Evolutionary conservation across 2,888 invertebrate species (phyloP).

Genomic region (Caenorhabditis angaria): DNA sequence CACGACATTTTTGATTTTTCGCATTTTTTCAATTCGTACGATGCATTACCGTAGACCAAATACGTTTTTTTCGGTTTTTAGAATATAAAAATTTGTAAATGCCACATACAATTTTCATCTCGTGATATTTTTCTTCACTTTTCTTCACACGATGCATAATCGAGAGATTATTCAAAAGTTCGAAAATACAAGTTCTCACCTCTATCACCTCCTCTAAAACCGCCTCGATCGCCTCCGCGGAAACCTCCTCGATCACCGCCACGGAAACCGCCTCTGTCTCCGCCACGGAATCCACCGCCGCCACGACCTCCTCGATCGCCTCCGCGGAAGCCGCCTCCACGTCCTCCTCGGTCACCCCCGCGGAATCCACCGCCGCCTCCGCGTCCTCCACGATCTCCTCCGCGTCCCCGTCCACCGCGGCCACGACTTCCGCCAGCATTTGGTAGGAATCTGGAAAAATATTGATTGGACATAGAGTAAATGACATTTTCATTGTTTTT

Average conservation of each 20-base stretch:
- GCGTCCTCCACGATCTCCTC: constrained; percentile 51
- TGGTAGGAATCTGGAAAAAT: constrained; percentile 45
- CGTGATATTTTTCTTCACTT: too few relatives aligned
- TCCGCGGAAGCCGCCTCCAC: too few relatives aligned
- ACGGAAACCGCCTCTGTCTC: constrained; percentile 32
- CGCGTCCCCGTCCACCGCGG: constrained; percentile 39
- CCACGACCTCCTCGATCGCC: constrained; percentile 39
- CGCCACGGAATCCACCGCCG: constrained; percentile 37
- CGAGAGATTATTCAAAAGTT: not conserved
- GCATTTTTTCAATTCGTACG: too few relatives aligned
- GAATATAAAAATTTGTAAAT: too few relatives aligned
- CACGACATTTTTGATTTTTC: too few relatives aligned
- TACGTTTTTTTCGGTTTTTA: too few relatives aligned
- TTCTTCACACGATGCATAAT: too few relatives aligned
- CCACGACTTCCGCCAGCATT: constrained; percentile 52
- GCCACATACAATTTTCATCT: too few relatives aligned
- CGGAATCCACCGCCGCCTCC: constrained; percentile 52
- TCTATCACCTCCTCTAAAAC: constrained; percentile 67
- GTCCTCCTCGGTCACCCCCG: constrained; percentile 29
- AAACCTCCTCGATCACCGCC: constrained; percentile 45
- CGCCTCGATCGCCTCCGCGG: constrained; percentile 71
- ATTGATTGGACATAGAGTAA: not conserved
- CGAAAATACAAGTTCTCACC: constrained; percentile 16
- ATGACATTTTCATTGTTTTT: constrained; percentile 72
- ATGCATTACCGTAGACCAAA: too few relatives aligned